Base-by-base conservation (phyloP, 2,888 invertebrate genomes). In the Campoplex capitator region DNA sequence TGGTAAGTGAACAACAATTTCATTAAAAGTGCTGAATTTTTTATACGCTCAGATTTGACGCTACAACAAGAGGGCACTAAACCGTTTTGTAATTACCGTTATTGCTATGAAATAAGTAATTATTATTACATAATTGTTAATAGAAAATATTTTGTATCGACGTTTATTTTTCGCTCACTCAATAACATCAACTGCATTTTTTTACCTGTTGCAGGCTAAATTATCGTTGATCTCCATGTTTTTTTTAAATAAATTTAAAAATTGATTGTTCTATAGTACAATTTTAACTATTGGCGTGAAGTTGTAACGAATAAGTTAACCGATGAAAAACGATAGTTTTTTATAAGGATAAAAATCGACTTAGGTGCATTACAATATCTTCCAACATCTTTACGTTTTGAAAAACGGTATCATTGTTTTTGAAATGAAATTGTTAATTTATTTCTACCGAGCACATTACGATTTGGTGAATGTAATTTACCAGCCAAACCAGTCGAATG, bases 81-180 rank as follows among this genome's bases (percentile, higher is more conserved):
- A 11, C 35, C 4, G 18, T n/a, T n/a, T 48, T 32, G 35, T 48
- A 71, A 71, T 71, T 51, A 35, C 18, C 32, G 48, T 71, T 74
- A 74, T 74, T 38, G n/a, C 38, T 56, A 62, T 16, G 91, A 90
- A 92, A 92, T 94, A 93, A 93, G 92, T 94, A 94, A 94, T 94
- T 94, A 94, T 93, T 94, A 94, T 93, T 94, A 92, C 90, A 89
- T 92, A 92, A 93, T 93, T 92, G 91, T 93, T 92, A 91, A 90
- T 93, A 93, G 89, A 92, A 91, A 91, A 91, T 90, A 91, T 92
- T 93, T 92, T 92, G 91, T 92, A 93, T 91, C 90, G 90, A 91
- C 87, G 79, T 90, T 91, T 90, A 23, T 58, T 73, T 80, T 71
- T 58, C 45, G 54, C 67, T 35, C 56, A 74, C 81, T 91, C 91